Percentiles rank a stretch among this genome's conserved stretches.
These are phyloP conservation scores for Sarcophaga caerulescens DNA, from an alignment of 2,888 invertebrate genomes.

Conservation along the genomic window DNA sequence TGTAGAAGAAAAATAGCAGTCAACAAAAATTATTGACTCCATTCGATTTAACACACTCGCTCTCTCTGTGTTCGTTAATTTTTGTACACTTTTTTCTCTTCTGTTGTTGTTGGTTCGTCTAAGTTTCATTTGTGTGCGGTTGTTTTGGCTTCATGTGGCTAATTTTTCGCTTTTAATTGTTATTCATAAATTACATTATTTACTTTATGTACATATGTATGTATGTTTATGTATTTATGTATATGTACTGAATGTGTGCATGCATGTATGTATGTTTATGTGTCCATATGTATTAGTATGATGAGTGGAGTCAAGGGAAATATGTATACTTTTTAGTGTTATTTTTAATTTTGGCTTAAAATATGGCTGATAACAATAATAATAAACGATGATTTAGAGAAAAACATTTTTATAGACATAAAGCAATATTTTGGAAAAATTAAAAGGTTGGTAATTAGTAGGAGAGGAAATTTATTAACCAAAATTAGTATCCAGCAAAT, in stretches of 20 bases:
- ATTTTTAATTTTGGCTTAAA: too few species aligned
- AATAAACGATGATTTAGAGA: too few species aligned
- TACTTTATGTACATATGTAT: slow-evolving; percentile 63
- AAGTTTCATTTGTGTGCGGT: slow-evolving; percentile 46
- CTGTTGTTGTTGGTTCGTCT: slow-evolving; percentile 22
- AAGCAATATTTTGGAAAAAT: too few species aligned
- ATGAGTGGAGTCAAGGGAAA: background rate
- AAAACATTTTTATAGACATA: too few species aligned
- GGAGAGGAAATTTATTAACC: too few species aligned
- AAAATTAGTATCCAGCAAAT: too few species aligned
- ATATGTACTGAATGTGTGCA: background rate
- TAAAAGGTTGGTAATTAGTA: too few species aligned
- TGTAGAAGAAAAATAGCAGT: background rate
- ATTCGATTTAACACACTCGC: slow-evolving; percentile 40
- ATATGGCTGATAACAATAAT: too few species aligned
- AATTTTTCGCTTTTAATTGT: slow-evolving; percentile 78
- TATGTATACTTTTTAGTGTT: too few species aligned
- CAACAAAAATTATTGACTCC: slow-evolving; percentile 47
- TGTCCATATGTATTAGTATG: background rate
- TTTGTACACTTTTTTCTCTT: slow-evolving; percentile 10
- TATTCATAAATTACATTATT: slow-evolving; percentile 79
- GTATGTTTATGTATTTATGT: background rate
- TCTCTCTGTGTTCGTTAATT: background rate
- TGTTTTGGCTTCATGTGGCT: slow-evolving; percentile 71
- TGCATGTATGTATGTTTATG: background rate